A percentile compares a stretch with the other conserved stretches of the same genome.
Evolutionary conservation across 1,140 invertebrate species (phyloP).

Genomic region (Trachymyrmex septentrionalis): DNA sequence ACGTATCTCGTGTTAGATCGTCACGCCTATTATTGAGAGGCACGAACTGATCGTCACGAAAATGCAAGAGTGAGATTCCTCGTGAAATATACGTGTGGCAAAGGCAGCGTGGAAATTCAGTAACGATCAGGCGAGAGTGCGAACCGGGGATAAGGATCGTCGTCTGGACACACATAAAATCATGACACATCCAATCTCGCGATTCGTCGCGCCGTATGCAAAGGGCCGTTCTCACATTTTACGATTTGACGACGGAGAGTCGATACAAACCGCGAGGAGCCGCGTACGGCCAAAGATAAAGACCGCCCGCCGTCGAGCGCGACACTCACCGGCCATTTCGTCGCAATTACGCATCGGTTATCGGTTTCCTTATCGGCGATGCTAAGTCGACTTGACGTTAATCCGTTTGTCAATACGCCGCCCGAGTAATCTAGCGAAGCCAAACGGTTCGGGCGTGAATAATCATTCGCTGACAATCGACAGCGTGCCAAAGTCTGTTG

Average conservation of each 20-base stretch:
- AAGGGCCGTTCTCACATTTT: constrained; percentile 65
- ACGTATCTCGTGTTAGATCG: constrained; percentile 42
- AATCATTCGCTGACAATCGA: constrained; percentile 69
- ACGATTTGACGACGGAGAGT: constrained; percentile 60
- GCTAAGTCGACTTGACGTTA: constrained; percentile 71
- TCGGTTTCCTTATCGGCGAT: constrained; percentile 71
- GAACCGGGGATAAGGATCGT: constrained; percentile 54
- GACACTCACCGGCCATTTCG: constrained; percentile 46
- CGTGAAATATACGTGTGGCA: not conserved
- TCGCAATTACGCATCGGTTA: constrained; percentile 73
- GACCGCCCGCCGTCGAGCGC: constrained; percentile 70
- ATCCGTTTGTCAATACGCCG: constrained; percentile 73
- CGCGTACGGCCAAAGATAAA: constrained; percentile 65
- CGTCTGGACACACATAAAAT: constrained; percentile 52
- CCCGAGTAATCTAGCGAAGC: constrained; percentile 62
- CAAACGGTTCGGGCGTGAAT: constrained; percentile 66
- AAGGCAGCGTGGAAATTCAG: constrained; percentile 48
- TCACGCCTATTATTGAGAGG: constrained; percentile 44
- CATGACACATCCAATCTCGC: constrained; percentile 76
- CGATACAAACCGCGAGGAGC: constrained; percentile 58
- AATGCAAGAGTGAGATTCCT: constrained; percentile 25
- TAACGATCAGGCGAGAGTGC: constrained; percentile 55
- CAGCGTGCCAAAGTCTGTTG: constrained; percentile 28
- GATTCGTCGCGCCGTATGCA: constrained; percentile 79
- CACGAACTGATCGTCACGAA: constrained; percentile 38